Base-by-base conservation (phyloP, 2,888 invertebrate genomes). In the Hydriomena furcata region DNA sequence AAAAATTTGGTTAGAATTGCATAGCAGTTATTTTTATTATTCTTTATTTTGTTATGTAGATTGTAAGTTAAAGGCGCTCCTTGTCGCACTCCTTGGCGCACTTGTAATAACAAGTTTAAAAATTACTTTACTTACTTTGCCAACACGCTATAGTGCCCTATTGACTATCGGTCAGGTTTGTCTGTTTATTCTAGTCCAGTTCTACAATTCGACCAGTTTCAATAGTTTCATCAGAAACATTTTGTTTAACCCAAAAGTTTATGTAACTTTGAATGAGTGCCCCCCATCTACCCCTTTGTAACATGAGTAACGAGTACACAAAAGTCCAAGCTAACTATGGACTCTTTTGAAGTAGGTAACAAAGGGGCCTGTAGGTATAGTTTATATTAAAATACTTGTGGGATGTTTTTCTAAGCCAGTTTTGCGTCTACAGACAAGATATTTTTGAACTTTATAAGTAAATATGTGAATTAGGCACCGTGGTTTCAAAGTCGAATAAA, bases 211-310 rank as follows among this genome's bases (percentile, higher is more conserved):
- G 47, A 56, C 58, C 58, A 60, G 52, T 60, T 63, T 52, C 52
- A 49, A 35, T 17, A n/a, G n/a, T n/a, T n/a, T n/a, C 23, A 44
- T 46, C 32, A 30, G 27, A 42, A 52, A 49, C 46, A 52, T 54
- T 65, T 68, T 61, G 58, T 63, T 63, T 65, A 65, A 70, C 73
- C 75, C 68, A 58, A 73, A 76, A 75, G 63, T 73, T 73, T 52
- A 20, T 35, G 38, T 8, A 71, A 68, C 65, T 66, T 68, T 66
- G 66, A 71, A 68, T 68, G 65, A 66, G 63, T 52, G 52, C 45
- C 47, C 27, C n/a, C 40, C 41, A 37, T 55, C 50, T 17, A 25
- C 34, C 47, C 52, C 46, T 63, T 60, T 63, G 58, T 58, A 57
- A 48, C 42, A 38, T 43, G 44, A 31, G 31, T 52, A 54, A 44